Base-by-base conservation (phyloP, 1,140 invertebrate genomes). In the Himalopsyche phryganea region DNA sequence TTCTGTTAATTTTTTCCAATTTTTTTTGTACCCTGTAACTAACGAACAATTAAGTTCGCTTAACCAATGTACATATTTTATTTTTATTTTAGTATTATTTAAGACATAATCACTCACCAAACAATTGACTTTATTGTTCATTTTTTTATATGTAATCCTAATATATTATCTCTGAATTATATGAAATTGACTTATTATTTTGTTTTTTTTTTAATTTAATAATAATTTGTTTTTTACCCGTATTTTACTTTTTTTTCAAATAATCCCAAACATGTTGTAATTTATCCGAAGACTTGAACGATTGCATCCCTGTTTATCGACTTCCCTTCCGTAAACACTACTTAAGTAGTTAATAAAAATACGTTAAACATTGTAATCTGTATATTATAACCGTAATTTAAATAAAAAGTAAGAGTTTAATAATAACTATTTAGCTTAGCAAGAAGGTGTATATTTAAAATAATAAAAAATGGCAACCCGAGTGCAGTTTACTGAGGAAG, bases 151-250 rank as follows among this genome's bases (percentile, higher is more conserved):
- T 57, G 54, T 57, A 47, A 57, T 49, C 54, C 20, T 57, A 57
- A 57, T 57, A 57, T 57, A 57, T n/a, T n/a, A n/a, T 57, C 40
- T 57, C 23, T 57, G 54, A 57, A 57, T 57, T 57, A 57, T 57
- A 57, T 42, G 47, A 57, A 48, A 44, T 50, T 57, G 23, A 28
- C 23, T 28, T 28, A 28, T 28, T 28, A 5, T 28, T 28, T 28
- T 9, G 23, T 28, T 28, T 28, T 28, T 28, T 28, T 28, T 28
- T 28, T n/a, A n/a, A n/a, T n/a, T n/a, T n/a, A n/a, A n/a, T n/a
- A n/a, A n/a, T n/a, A n/a, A 28, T 28, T 28, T 28, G 9, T 28
- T 28, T 28, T 28, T 28, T 28, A 28, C 23, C 23, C 23, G 23
- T 28, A n/a, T n/a, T n/a, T n/a, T 28, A 28, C 23, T 28, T 9